Evolutionary conservation across 1,140 invertebrate species (phyloP), one percentile per base, ranked within the genome.

Genomic region (Drosophila fuyamai): DNA sequence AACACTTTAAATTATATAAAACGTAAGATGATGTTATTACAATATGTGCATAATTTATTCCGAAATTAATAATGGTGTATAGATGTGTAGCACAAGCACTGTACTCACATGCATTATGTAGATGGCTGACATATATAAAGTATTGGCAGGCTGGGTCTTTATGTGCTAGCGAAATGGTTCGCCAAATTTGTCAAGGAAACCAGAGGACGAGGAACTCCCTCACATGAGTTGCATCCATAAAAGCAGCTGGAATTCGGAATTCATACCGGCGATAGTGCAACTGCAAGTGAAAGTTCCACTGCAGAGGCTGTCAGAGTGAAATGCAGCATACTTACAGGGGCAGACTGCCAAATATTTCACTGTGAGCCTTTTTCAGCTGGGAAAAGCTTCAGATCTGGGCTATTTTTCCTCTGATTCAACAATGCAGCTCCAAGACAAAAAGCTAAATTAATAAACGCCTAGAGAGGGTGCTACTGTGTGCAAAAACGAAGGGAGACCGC

Each of bases 371-470:
- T 68, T 40, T 29, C 43, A 12, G 7, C 16, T 13, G 50, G 63
- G 43, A 12, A 16, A 44, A 43, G 16, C 36, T 29, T 12, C 8
- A 14, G 18, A 18, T 70, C 43, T 71, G 67, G 51, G n/a, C 10
- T 18, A 32, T 14, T 13, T 27, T n/a, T n/a, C 16, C 14, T 16
- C 41, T 5, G 38, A 23, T 55, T 36, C 36, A 41, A 66, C 65
- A 71, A 71, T 51, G 47, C 18, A 47, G 53, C 47, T 40, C 40
- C 29, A 23, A 61, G 50, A 65, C 74, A 67, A 62, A 47, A 72
- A 29, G 47, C 60, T 66, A 68, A 88, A 82, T 88, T 86, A 86
- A 88, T 88, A 86, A 88, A 67, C 50, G 66, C 36, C 48, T 27
- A 40, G n/a, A 32, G 46, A n/a, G 71, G n/a, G 18, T 40, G 43